Conservation (phyloP, 2,888 invertebrate genomes). For the Yponomeuta plumbellus region DNA sequence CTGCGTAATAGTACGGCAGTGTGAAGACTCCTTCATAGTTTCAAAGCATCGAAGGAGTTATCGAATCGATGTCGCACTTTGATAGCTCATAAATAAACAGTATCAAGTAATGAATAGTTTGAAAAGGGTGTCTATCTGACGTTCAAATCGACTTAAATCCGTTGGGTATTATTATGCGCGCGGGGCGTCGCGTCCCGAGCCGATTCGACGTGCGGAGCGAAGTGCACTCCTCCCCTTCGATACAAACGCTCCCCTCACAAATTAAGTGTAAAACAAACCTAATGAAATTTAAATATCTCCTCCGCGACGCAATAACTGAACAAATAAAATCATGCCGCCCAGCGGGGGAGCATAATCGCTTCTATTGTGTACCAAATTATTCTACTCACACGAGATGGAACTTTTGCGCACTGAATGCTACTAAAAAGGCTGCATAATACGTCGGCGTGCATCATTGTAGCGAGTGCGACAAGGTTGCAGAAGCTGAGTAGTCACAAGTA, state of each 20-base stretch:
- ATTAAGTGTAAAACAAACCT: conserved; percentile 78
- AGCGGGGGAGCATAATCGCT: conserved; percentile 70
- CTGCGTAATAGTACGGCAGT: conserved; percentile 67
- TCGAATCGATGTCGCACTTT: neutral
- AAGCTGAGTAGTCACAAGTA: conserved; percentile 44
- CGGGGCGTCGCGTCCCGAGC: conserved; percentile 33
- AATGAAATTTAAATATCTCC: conserved; percentile 77
- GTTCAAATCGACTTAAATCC: conserved; percentile 62
- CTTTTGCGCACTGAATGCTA: conserved; percentile 44
- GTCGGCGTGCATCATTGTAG: conserved; percentile 13
- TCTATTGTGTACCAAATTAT: conserved; percentile 63
- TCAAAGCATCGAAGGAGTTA: neutral
- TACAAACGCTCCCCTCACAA: conserved; percentile 67
- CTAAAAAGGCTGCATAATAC: neutral
- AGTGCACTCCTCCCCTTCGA: conserved; percentile 53
- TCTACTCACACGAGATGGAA: conserved; percentile 45
- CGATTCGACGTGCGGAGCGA: conserved; percentile 48
- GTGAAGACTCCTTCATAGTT: conserved; percentile 29
- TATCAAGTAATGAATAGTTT: conserved; percentile 6
- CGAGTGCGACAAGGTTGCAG: conserved; percentile 56
- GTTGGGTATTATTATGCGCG: conserved; percentile 43
- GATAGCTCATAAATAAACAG: conserved; percentile 8
- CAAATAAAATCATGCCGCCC: conserved; percentile 74
- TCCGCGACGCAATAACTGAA: conserved; percentile 71
- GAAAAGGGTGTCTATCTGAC: conserved; percentile 53